These are phyloP conservation scores for Caerostris extrusa DNA, from an alignment of 1,140 invertebrate species.

Conservation along the genomic window DNA sequence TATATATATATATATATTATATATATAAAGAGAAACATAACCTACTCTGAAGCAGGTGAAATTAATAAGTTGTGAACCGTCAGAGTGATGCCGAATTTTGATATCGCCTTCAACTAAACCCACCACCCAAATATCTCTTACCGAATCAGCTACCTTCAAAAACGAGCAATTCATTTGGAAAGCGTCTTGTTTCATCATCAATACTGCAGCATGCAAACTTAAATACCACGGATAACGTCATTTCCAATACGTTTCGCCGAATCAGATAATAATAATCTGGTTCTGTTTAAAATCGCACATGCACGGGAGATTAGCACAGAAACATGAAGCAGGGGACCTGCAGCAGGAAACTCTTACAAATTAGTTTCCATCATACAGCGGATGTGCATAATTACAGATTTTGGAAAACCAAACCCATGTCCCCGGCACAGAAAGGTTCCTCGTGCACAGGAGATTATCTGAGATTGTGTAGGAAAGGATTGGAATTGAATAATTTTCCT, in stretches of 20 bases:
- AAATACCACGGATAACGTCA: neutral
- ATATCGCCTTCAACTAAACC: too few species aligned
- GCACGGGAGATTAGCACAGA: neutral
- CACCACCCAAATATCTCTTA: too few species aligned
- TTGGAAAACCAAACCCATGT: neutral
- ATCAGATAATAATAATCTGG: neutral
- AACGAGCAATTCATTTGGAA: too few species aligned
- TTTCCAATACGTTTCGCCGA: neutral
- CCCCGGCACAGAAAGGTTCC: neutral
- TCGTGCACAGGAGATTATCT: neutral
- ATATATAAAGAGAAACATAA: too few species aligned
- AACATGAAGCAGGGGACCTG: neutral
- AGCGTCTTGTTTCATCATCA: too few species aligned
- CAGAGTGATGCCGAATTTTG: too few species aligned
- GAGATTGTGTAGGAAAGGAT: neutral
- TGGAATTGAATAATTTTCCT: neutral
- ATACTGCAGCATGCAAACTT: too few species aligned
- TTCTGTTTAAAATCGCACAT: neutral
- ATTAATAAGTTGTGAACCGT: too few species aligned
- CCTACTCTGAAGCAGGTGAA: too few species aligned
- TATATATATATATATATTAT: too few species aligned
- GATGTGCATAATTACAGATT: neutral
- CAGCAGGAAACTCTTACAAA: slow-evolving; percentile 1
- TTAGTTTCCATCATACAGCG: slow-evolving; percentile 9
- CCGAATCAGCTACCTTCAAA: too few species aligned